Percentiles rank a stretch among this genome's conserved stretches.
Conservation (phyloP, 1,140 invertebrate species). For the Camponotus vicinus region DNA sequence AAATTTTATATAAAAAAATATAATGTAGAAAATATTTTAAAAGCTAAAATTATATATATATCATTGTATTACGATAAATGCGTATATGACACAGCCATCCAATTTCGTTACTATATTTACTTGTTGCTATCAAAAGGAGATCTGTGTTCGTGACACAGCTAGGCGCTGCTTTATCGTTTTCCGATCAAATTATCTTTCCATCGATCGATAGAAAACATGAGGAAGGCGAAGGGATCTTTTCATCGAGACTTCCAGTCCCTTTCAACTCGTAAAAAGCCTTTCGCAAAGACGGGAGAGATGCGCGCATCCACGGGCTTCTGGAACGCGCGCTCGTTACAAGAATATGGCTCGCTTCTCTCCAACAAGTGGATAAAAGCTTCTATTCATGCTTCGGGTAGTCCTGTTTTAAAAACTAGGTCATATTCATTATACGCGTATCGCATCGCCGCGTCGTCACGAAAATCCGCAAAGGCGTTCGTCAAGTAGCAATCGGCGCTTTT, state of each 20-base stretch:
- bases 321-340: constrained; percentile 68
- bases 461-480: constrained; percentile 11
- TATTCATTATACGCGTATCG: constrained; percentile 79
- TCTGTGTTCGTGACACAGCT: constrained; percentile 57
- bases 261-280: constrained; percentile 73
- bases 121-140: constrained; percentile 56
- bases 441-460: not conserved
- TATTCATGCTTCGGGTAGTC: constrained; percentile 69
- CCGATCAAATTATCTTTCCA: constrained; percentile 61
- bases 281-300: constrained; percentile 43
- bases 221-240: constrained; percentile 71
- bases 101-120: constrained; percentile 56
- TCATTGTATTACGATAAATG: not conserved
- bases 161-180: constrained; percentile 60
- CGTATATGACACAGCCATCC: constrained; percentile 4
- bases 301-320: constrained; percentile 51
- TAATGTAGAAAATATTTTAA: not conserved
- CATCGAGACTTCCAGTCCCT: constrained; percentile 53
- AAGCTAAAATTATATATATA: not conserved
- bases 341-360: constrained; percentile 66
- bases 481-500: constrained; percentile 23
- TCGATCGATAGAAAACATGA: constrained; percentile 30
- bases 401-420: constrained; percentile 81
- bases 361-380: constrained; percentile 79
- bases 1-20: constrained; percentile 22